Evolutionary conservation across 2,888 invertebrate species (phyloP).

Genomic region (Amphipoea lucens): DNA sequence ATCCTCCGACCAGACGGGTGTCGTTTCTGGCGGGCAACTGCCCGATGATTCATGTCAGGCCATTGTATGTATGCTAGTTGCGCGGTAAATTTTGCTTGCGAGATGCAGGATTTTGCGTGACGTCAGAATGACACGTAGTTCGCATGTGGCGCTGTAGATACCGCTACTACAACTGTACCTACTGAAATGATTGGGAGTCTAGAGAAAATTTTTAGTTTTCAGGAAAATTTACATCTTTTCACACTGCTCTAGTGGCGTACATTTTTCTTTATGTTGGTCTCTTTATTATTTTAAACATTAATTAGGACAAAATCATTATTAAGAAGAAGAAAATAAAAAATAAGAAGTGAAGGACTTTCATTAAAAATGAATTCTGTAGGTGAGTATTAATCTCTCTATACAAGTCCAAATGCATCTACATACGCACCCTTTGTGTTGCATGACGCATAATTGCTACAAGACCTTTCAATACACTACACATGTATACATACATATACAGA

Average conservation of each 20-base stretch:
- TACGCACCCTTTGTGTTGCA: slow-evolving; percentile 15
- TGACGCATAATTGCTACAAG: slow-evolving; percentile 45
- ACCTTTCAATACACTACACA: slow-evolving; percentile 18
- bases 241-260: neutral
- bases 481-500: neutral
- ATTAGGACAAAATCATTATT: too few species aligned
- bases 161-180: too few species aligned
- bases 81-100: too few species aligned
- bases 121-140: too few species aligned
- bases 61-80: too few species aligned
- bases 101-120: too few species aligned
- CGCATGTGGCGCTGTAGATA: too few species aligned
- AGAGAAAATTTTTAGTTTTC: neutral
- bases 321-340: neutral
- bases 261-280: neutral
- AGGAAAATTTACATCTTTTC: neutral
- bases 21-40: too few species aligned
- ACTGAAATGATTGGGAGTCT: too few species aligned
- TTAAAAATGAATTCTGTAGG: neutral
- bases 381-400: neutral
- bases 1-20: too few species aligned
- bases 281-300: neutral
- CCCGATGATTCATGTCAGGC: too few species aligned
- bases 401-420: slow-evolving; percentile 21
- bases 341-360: neutral